These are phyloP conservation scores for Acromyrmex echinatior DNA, from an alignment of 1,140 invertebrate genomes.

Conservation along the genomic window DNA sequence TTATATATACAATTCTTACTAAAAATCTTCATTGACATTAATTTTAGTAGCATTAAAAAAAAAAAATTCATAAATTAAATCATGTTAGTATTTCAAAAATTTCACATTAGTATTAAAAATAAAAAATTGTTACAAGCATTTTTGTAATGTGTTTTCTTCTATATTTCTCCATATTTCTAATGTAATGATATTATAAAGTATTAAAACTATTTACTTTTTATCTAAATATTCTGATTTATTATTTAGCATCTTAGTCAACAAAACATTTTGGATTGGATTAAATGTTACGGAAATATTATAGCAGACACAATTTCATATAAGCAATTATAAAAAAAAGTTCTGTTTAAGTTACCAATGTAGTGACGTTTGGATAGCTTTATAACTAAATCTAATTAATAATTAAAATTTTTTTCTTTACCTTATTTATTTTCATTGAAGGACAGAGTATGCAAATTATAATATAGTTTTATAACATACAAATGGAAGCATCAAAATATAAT, in stretches of 20 bases:
- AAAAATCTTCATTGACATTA: neutral
- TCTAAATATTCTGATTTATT: neutral
- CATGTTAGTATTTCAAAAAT: neutral
- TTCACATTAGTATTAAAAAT: slow-evolving; percentile 11
- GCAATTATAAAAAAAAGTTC: neutral
- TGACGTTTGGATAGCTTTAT: neutral
- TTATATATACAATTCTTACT: neutral
- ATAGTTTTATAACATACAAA: neutral
- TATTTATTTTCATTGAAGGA: neutral
- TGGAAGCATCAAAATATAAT: too few species aligned
- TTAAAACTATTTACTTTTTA: slow-evolving; percentile 1
- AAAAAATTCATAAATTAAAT: slow-evolving; percentile 10
- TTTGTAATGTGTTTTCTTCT: slow-evolving; percentile 53
- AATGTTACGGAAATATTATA: neutral
- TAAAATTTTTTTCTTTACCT: neutral
- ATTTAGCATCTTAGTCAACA: neutral
- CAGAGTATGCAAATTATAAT: neutral
- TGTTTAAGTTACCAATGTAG: neutral
- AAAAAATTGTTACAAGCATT: slow-evolving; percentile 12
- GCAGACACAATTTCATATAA: neutral
- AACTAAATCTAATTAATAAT: too few species aligned
- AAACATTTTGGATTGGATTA: neutral
- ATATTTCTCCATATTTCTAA: slow-evolving; percentile 40
- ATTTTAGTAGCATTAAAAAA: neutral
- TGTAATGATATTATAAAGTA: slow-evolving; percentile 48